Evolutionary conservation across 2,113 vertebrate genomes (phyloP).

Genomic region (Antechinus stuartii): DNA sequence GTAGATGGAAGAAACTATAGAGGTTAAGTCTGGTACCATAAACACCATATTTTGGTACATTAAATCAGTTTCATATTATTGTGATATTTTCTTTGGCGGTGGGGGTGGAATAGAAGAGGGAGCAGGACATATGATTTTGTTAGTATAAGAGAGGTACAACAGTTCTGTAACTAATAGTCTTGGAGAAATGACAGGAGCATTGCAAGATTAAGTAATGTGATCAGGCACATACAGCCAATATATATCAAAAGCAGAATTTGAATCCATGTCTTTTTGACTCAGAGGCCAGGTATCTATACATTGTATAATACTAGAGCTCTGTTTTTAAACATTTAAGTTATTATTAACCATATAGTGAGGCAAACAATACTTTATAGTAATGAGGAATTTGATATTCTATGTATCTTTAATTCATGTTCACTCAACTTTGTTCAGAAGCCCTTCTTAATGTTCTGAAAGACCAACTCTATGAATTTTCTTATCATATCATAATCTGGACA

Average conservation of each 20-base stretch:
- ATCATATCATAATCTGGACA: not conserved
- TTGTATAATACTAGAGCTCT: not conserved
- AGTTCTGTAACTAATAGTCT: not conserved
- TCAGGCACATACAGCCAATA: not conserved
- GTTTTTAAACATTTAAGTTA: not conserved
- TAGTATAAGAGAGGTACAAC: not conserved
- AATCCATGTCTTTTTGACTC: not conserved
- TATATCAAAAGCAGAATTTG: not conserved
- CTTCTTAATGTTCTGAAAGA: not conserved
- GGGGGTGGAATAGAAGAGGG: not conserved
- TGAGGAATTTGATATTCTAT: not conserved
- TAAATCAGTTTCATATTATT: not conserved
- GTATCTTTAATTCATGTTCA: not conserved
- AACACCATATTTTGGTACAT: not conserved
- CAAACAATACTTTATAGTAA: not conserved
- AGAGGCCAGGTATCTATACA: not conserved
- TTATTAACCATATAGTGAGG: not conserved
- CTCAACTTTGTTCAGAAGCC: not conserved
- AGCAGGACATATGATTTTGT: not conserved
- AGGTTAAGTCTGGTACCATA: not conserved
- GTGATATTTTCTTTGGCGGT: not conserved
- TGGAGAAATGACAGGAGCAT: not conserved
- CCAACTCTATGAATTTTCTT: not conserved
- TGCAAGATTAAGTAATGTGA: not conserved
- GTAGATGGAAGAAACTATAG: not conserved